Evolutionary conservation across 1,140 invertebrate species (phyloP), one percentile per base, ranked within the genome.

Genomic region (Pseudachorutes palmiensis): DNA sequence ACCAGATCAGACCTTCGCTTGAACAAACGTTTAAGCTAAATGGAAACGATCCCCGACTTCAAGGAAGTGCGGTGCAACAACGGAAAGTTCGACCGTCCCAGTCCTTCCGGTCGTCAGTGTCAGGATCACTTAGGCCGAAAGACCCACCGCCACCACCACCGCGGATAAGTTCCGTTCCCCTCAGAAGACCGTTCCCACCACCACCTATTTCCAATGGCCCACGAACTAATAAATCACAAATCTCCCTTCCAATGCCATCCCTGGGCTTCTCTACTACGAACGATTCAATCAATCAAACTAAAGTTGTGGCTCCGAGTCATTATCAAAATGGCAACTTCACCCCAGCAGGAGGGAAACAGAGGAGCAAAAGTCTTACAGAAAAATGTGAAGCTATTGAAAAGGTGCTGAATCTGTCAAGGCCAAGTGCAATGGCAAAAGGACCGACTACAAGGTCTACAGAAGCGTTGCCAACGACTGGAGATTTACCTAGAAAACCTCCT

Each of bases 101-200:
- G 22, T 69, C 67, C 12, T 69, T 69, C 33, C 51, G 63, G 1
- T 30, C 51, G 16, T 19, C 59, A n/a, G 12, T 3, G n/a, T 1
- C 48, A 28, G 69, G 2, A 65, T 60, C 76, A 19, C 70, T 75
- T 5, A 61, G 78, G 30, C 78, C 77, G 1, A 74, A 71, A 60
- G 77, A 78, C 26, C 78, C 78, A n/a, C 77, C 78, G 24, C 77
- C 77, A 22, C 77, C 78, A 29, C 77, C 78, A 14, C 71, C 74
- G 24, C 62, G 69, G 48, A 62, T 51, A 5, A 45, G 48, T 24
- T 64, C 62, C 49, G 16, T 55, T 51, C n/a, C 64, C 64, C 19
- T 55, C 12, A 58, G 65, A 28, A 66, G 22, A 64, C 28, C 33
- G 2, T 33, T 19, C 28, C 65, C 65, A 16, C 24, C 55, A 16